These are phyloP conservation scores for Leucosticte australis DNA, from an alignment of 2,113 vertebrate genomes.

Conservation along the genomic window DNA sequence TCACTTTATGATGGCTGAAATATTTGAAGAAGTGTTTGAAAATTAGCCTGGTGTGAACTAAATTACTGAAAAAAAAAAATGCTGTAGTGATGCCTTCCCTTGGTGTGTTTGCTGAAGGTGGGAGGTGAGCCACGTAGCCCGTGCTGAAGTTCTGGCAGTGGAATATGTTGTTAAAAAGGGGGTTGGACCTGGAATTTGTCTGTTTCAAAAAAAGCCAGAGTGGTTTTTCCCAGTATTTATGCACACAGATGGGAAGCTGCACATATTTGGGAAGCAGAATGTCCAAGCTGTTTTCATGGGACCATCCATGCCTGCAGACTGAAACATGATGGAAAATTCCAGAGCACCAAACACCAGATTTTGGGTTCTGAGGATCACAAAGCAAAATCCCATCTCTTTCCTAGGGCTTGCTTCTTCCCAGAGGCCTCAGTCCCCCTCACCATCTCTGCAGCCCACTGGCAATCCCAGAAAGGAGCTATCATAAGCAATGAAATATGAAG, in stretches of 20 bases:
- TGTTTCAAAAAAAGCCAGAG: not conserved
- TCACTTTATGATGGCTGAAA: not conserved
- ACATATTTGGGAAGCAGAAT: not conserved
- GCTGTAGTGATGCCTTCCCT: not conserved
- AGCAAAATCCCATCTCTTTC: not conserved
- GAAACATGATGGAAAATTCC: not conserved
- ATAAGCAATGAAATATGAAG: not conserved
- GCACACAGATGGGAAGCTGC: not conserved
- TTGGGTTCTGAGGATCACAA: not conserved
- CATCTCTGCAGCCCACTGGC: not conserved
- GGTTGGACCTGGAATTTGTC: not conserved
- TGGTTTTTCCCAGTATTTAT: not conserved
- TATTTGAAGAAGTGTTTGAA: not conserved
- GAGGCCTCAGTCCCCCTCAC: not conserved
- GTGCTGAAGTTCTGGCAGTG: not conserved
- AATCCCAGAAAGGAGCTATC: not conserved
- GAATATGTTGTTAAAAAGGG: not conserved
- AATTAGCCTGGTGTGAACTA: not conserved
- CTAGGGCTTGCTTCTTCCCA: not conserved
- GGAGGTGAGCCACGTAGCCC: not conserved
- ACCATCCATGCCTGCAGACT: not conserved
- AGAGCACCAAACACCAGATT: not conserved
- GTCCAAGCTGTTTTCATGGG: not conserved
- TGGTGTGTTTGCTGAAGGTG: not conserved
- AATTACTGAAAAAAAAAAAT: not conserved